These are phyloP conservation scores for Psilopsiagon aymara DNA, from an alignment of 2,113 vertebrate species.

Conservation along the genomic window DNA sequence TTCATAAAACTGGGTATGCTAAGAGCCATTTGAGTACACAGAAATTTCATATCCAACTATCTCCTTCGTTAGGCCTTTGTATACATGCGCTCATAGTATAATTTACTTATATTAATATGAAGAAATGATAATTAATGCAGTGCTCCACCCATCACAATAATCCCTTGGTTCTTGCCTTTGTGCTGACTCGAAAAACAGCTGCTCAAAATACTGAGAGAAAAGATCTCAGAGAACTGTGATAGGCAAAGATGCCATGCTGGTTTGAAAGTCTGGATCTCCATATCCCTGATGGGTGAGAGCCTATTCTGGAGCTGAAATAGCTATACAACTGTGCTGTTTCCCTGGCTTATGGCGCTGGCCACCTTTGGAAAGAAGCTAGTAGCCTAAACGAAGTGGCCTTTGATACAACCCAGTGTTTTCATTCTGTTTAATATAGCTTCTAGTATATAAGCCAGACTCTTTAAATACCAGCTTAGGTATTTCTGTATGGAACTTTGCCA, in stretches of 20 bases:
- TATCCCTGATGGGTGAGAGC: neutral
- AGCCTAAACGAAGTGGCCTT: neutral
- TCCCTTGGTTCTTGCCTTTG: fast-evolving
- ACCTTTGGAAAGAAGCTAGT: neutral
- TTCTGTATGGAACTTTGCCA: neutral
- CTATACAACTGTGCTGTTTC: neutral
- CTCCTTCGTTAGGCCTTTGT: fast-evolving
- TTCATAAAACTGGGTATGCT: neutral
- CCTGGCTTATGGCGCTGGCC: neutral
- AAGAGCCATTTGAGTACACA: neutral
- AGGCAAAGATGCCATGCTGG: neutral
- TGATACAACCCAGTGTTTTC: neutral
- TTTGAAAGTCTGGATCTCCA: neutral
- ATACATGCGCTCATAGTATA: neutral
- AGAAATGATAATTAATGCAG: neutral
- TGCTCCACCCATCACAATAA: neutral
- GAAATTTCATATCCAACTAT: neutral
- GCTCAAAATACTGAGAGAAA: neutral
- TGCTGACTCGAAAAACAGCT: neutral
- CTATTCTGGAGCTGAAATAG: neutral
- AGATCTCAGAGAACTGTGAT: neutral
- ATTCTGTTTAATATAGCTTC: neutral
- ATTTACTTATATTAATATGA: neutral
- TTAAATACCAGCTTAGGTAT: neutral
- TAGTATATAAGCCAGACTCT: neutral